Evolutionary conservation across 2,888 invertebrate genomes (phyloP), one percentile per base, ranked within the genome.

Genomic region (Caenorhabditis sp.): DNA sequence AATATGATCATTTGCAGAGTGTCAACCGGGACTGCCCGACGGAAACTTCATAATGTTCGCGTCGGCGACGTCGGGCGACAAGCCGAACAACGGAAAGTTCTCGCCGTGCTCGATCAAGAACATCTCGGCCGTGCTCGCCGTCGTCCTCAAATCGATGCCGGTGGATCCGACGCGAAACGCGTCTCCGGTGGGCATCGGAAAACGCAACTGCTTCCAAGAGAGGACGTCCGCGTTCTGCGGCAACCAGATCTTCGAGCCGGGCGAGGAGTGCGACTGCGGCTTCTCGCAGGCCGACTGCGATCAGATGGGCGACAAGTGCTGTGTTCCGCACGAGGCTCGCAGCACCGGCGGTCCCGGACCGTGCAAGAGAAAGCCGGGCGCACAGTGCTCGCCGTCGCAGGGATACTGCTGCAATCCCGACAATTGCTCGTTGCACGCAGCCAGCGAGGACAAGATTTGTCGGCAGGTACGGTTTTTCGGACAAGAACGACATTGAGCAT

Each of bases 41-140:
- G 99, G 99, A 66, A 99, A 99, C 92, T 99, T 93, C 91, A 99
- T 99, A 88, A 99, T 99, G 99, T 99, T 97, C 90, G 85, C 88
- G 8, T 96, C 96, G 55, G 99, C 99, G 8, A 99, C 99, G 0
- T 95, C 95, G 78, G 99, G 99, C 56, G 97, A 98, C 91, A 93
- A 96, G 62, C 94, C 95, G 9, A 98, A 99, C 92, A 99, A 99
- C 91, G 96, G 95, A 87, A 94, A 95, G 89, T 99, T 99, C 92
- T 81, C 80, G 13, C 79, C 75, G 2, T 81, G 82, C 66, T 81
- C 80, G 1, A 50, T 82, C 22, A 71, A 73, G 32, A 82, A 87
- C 65, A 88, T 88, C 50, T 85, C 86, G 9, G 76, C 77, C 15
- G 88, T 89, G 15, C 80, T 89, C 20, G 82, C 81, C 46, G 88